These are phyloP conservation scores for Calameuta filiformis DNA, from an alignment of 2,888 invertebrate species.

Conservation along the genomic window DNA sequence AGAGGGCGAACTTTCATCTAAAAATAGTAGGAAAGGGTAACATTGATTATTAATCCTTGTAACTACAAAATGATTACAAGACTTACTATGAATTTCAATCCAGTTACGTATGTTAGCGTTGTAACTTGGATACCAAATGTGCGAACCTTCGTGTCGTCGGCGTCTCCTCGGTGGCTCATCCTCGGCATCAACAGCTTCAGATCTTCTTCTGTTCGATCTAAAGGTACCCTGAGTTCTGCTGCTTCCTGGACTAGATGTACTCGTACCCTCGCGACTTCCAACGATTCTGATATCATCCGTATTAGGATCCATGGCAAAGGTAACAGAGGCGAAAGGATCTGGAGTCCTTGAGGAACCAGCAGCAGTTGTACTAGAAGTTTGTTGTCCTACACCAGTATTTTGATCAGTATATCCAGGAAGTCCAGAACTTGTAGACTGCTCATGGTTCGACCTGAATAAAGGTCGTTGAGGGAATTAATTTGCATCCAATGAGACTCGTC, in stretches of 20 bases:
- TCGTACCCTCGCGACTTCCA: neutral
- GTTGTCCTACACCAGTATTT: neutral
- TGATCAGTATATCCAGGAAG: constrained; percentile 1
- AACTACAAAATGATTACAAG: neutral
- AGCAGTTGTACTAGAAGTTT: neutral
- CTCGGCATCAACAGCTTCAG: constrained; percentile 17
- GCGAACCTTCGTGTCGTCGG: constrained; percentile 28
- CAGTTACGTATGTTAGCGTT: constrained; percentile 22
- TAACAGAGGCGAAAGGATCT: neutral
- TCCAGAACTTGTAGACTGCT: constrained; percentile 12
- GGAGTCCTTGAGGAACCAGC: neutral
- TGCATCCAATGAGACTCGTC: neutral
- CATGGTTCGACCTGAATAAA: constrained; percentile 7
- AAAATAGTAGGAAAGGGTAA: neutral
- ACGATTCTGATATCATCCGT: neutral
- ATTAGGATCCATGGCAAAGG: neutral
- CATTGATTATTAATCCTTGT: neutral
- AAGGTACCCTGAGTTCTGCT: constrained; percentile 10
- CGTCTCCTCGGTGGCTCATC: constrained; percentile 33
- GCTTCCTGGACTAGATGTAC: constrained; percentile 8
- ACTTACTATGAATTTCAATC: constrained; percentile 24
- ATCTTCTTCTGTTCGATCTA: constrained; percentile 29
- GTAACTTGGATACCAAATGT: constrained; percentile 19
- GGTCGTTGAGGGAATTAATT: neutral
- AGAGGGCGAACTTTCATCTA: constrained; percentile 28